Conservation (phyloP, 1,140 invertebrate species). For the Oryctes rhinoceros region DNA sequence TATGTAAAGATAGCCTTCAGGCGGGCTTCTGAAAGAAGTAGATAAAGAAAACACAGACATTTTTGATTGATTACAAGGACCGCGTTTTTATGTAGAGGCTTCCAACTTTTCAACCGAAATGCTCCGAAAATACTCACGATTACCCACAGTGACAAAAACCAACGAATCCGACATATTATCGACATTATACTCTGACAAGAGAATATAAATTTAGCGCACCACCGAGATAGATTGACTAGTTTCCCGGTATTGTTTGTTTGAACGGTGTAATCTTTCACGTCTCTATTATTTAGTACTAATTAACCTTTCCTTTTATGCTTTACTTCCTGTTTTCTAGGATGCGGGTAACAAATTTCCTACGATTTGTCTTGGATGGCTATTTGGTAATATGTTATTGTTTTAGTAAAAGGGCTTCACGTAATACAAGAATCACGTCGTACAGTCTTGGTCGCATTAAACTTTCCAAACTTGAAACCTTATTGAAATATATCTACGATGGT, state of each 20-base stretch:
- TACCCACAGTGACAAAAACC: neutral
- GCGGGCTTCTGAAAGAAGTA: neutral
- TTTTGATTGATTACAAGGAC: neutral
- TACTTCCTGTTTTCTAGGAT: too few relatives aligned
- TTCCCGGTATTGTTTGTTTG: neutral
- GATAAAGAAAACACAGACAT: constrained; percentile 14
- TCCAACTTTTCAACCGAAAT: neutral
- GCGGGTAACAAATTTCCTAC: too few relatives aligned
- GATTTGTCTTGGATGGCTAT: too few relatives aligned
- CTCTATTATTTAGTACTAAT: too few relatives aligned
- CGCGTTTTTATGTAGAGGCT: constrained; percentile 3
- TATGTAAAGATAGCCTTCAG: neutral
- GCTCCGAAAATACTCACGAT: neutral
- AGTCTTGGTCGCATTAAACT: too few relatives aligned
- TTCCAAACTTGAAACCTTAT: too few relatives aligned
- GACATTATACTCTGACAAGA: neutral
- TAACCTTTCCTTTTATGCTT: too few relatives aligned
- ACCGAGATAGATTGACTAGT: neutral
- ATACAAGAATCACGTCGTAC: too few relatives aligned
- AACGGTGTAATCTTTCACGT: too few relatives aligned
- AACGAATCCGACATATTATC: neutral
- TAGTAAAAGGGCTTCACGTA: too few relatives aligned
- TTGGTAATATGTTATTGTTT: too few relatives aligned
- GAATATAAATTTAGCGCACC: neutral
- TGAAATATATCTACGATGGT: too few relatives aligned